Conservation (phyloP, 2,797 vertebrate genomes). For the Sylvilagus floridanus region DNA sequence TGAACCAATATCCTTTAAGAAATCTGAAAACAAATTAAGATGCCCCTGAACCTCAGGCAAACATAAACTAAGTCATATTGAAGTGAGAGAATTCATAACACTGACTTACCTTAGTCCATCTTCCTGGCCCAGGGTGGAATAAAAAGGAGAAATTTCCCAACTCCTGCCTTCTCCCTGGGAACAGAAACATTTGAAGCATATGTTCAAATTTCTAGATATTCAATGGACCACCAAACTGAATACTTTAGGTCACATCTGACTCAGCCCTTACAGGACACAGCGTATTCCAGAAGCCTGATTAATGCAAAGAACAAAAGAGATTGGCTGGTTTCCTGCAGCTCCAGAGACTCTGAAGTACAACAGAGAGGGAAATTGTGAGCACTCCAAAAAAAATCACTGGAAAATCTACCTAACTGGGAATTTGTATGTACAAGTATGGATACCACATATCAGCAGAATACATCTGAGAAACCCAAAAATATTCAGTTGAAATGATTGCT, state of each 20-base stretch:
- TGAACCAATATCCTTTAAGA: not conserved
- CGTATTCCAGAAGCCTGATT: not conserved
- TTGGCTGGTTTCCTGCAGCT: not conserved
- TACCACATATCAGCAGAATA: not conserved
- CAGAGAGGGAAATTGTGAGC: not conserved
- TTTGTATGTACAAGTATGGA: not conserved
- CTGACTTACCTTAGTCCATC: not conserved
- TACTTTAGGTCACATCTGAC: not conserved
- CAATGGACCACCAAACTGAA: not conserved
- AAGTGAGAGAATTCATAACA: not conserved
- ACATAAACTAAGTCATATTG: not conserved
- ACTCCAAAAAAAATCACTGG: not conserved
- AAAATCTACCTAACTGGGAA: not conserved
- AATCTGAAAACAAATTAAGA: not conserved
- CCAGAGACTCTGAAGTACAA: not conserved
- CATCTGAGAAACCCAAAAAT: not conserved
- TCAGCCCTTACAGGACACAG: too few relatives aligned
- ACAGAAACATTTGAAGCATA: not conserved
- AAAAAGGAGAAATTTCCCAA: not conserved
- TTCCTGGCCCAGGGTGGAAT: fast-evolving
- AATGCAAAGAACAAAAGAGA: not conserved
- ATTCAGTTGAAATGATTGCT: not conserved
- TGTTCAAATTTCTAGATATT: not conserved
- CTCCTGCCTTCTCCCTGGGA: not conserved
- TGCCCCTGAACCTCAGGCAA: not conserved